Conservation (phyloP, 2,888 invertebrate genomes). For the Cordilura impudica region DNA sequence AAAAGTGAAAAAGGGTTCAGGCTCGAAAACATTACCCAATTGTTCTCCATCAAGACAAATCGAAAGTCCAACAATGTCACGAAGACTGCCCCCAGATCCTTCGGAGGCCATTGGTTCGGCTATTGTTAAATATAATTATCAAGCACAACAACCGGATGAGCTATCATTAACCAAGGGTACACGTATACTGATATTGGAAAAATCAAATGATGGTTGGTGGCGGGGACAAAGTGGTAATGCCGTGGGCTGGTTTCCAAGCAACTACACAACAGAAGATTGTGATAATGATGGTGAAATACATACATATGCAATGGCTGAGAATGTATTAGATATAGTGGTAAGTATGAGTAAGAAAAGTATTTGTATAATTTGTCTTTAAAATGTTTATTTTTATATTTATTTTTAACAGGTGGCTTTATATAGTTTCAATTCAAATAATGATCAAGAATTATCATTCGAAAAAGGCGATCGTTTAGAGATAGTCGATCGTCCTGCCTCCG, state of each 20-base stretch:
- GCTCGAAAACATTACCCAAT: slow-evolving; percentile 91
- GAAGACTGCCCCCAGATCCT: slow-evolving; percentile 88
- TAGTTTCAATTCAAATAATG: slow-evolving; percentile 94
- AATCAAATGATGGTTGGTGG: slow-evolving; percentile 99
- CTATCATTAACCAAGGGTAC: slow-evolving; percentile 96
- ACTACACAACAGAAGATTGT: slow-evolving; percentile 96
- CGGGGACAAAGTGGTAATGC: slow-evolving; percentile 87
- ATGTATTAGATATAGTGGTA: slow-evolving; percentile 95
- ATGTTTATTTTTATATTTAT: slow-evolving; percentile 10
- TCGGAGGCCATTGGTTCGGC: slow-evolving; percentile 92
- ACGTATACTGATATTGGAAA: slow-evolving; percentile 95
- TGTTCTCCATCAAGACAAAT: slow-evolving; percentile 90
- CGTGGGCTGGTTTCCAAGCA: slow-evolving; percentile 96
- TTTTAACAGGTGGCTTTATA: slow-evolving; percentile 89
- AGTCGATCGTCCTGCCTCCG: slow-evolving; percentile 95
- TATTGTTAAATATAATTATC: slow-evolving; percentile 96
- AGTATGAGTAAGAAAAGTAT: slow-evolving; percentile 65
- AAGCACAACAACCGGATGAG: slow-evolving; percentile 97
- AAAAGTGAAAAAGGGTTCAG: slow-evolving; percentile 89
- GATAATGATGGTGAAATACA: slow-evolving; percentile 92
- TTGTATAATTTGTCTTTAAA: neutral
- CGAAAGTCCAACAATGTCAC: slow-evolving; percentile 87
- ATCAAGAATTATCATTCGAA: slow-evolving; percentile 97
- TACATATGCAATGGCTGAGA: slow-evolving; percentile 96
- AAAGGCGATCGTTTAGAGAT: slow-evolving; percentile 98